Evolutionary conservation across 2,113 vertebrate genomes (phyloP).

Genomic region (Spheniscus mendiculus): DNA sequence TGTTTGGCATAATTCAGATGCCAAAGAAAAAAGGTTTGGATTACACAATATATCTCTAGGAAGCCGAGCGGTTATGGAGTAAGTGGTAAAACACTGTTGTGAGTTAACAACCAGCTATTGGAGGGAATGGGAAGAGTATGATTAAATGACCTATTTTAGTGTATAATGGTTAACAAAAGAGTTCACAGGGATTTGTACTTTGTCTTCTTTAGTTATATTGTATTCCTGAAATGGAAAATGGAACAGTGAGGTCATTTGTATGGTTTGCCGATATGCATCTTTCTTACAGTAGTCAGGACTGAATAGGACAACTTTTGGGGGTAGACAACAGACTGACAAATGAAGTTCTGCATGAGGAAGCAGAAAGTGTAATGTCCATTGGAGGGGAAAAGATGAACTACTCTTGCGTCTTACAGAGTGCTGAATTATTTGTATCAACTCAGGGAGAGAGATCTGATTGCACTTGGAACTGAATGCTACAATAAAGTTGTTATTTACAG

Average conservation of each 20-base stretch:
- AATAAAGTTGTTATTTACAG: not conserved
- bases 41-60: not conserved
- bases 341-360: not conserved
- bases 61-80: not conserved
- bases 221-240: not conserved
- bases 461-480: not conserved
- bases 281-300: not conserved
- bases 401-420: not conserved
- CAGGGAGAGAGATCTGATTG: not conserved
- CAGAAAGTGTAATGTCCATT: not conserved
- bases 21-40: not conserved
- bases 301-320: not conserved
- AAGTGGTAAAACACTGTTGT: not conserved
- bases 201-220: not conserved
- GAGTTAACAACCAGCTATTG: not conserved
- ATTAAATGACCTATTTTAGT: not conserved
- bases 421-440: not conserved
- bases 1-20: not conserved
- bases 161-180: not conserved
- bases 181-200: not conserved
- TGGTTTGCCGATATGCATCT: not conserved
- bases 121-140: not conserved
- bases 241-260: not conserved
- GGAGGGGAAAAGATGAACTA: not conserved
- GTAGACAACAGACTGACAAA: not conserved